Evolutionary conservation across 2,888 invertebrate genomes (phyloP).

Genomic region (Onchidella celtica): DNA sequence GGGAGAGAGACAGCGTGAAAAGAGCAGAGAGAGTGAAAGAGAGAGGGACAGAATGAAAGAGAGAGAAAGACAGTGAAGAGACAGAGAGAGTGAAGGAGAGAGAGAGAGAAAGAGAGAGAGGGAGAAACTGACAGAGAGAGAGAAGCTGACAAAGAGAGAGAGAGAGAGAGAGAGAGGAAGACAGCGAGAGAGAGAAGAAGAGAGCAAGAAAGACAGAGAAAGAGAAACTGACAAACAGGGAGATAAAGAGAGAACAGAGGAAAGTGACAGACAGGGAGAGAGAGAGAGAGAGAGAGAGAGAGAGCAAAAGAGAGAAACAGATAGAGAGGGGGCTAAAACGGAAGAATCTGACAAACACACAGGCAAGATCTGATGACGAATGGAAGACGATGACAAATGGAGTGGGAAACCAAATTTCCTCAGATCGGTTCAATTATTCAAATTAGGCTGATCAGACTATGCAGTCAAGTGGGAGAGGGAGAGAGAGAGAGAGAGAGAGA

Average conservation of each 20-base stretch:
- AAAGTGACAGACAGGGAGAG: no score
- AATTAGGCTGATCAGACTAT: no score
- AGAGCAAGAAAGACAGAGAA: neutral
- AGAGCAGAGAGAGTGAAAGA: slow-evolving; percentile 16
- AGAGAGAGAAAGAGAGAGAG: neutral
- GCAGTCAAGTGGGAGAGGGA: slow-evolving; percentile 21
- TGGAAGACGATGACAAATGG: neutral
- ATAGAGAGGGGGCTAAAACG: neutral
- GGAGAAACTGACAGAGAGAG: no score
- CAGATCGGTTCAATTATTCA: no score
- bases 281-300: slow-evolving; percentile 24
- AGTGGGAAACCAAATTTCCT: no score
- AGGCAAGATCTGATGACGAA: no score
- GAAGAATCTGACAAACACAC: neutral
- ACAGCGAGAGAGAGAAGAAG: no score
- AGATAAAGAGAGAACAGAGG: no score
- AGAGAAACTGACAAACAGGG: no score
- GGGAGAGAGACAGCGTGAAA: neutral
- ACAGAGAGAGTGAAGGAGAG: neutral
- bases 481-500: slow-evolving; percentile 37
- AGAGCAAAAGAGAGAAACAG: neutral
- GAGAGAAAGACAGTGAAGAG: neutral
- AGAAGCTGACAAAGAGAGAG: no score
- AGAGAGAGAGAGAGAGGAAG: no score
- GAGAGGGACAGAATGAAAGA: neutral